Base-by-base conservation (phyloP, 2,888 invertebrate species). In the Sinhomidia bicolor region DNA sequence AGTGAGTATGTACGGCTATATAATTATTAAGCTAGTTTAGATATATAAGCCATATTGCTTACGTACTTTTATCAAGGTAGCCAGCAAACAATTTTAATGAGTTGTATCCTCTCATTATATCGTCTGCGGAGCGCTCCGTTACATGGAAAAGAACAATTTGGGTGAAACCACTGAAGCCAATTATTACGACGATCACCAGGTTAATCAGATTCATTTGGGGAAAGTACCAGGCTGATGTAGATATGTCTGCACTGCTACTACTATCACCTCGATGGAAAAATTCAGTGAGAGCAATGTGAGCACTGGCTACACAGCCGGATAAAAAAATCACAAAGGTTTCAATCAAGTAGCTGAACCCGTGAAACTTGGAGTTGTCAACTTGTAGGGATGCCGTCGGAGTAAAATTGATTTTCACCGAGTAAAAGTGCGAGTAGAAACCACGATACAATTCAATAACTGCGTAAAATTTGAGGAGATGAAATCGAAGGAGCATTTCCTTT, bases 391-490 rank as follows among this genome's bases (percentile, higher is more conserved):
- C 85, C 3, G 41, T 12, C 0, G 23, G 7, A 2, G 85, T 78
- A 26, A 78, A 85, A 20, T 78, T 32, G 0, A 79, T 20, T 23
- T 44, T 79, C 6, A 85, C 85, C 0, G 85, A 68, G 47, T 85
- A 85, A 78, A 79, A 85, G 17, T 57, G 29, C 0, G 85, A 79
- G 41, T 85, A 79, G 20, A 51, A 85, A 7, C 6, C 5, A 20
- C 85, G 17, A n/a, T 85, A 85, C n/a, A 41, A 6, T n/a, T 85
- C 68, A 4, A 85, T 51, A 0, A 85, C 85, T 23, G 51, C 54
- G 51, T 54, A 68, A 7, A 85, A 79, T 23, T 41, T 71, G 1
- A 41, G 23, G 23, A 57, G 7, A 5, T 17, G 6, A n/a, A 12
- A 47, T n/a, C 12, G 5, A 12, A 47, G 10, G 2, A 36, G 36